Evolutionary conservation across 2,797 vertebrate species (phyloP), one percentile per base, ranked within the genome.

Genomic region (Lepus townsendii): DNA sequence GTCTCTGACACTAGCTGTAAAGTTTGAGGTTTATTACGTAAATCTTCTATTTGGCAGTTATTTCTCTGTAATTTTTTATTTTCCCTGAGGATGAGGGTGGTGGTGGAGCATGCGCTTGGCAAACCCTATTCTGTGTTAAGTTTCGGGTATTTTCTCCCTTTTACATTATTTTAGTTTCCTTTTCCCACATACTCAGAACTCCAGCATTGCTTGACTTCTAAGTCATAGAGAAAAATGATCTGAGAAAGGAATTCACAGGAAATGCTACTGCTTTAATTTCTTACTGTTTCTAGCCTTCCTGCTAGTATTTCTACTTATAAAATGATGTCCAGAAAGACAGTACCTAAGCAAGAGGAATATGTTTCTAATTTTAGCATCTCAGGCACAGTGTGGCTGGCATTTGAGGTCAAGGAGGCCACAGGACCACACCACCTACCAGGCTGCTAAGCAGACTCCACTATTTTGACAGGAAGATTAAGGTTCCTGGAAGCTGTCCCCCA

Each of bases 371-470:
- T 82, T 76, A 80, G 52, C 24, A 65, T 72, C 84, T 85, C 20
- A 27, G 62, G 42, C 65, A 96, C 60, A 97, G 94, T 91, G 65
- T 90, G 97, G 84, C 98, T 97, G 97, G 96, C 47, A 91, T 94
- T 96, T 87, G 96, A 94, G 96, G 96, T 96, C 92, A 96, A 88
- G 57, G n/a, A 72, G 78, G 24, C 17, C 47, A 22, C 0, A 17
- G 16, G 71, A 26, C 73, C 76, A 72, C 2, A 52, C 8, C 7
- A 24, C 38, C 9, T 80, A 57, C 69, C 22, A 6, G 32, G 11
- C 14, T 13, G 35, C 47, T 52, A 38, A 47, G 54, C 75, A 76
- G 62, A 76, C 50, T 76, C 60, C 17, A 68, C 19, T 16, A n/a
- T 38, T 54, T 32, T 76, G 71, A 79, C 54, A 85, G 76, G n/a